Base-by-base conservation (phyloP, 2,797 vertebrate species). In the Australoheros facetus region DNA sequence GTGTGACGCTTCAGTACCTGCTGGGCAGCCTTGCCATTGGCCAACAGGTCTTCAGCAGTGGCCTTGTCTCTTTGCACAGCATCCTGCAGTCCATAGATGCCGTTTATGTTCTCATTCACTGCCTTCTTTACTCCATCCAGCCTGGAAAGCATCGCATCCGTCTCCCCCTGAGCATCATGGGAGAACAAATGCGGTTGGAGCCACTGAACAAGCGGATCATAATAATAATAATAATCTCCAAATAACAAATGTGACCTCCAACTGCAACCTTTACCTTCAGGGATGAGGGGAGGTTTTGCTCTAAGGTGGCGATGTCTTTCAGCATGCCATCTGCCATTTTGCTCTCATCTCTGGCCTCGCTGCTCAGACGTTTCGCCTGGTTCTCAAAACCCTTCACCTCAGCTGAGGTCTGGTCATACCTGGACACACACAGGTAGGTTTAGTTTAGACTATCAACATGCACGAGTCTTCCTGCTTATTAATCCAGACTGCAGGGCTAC, bases 361-460 rank as follows among this genome's bases (percentile, higher is more conserved):
- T 37, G 37, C 87, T 93, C 70, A 94, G 37, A 8, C 57, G 81
- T 79, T 51, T 34, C 0, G 91, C 95, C 78, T 84, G 91, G 11
- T 75, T 86, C 70, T 96, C 92, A 80, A 96, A 21, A 73, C 60
- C 37, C 66, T 91, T 92, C 57, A 94, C 93, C 71, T 71, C 80
- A 8, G 87, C 79, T 0, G 87, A 82, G 6, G 86, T 79, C 42
- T 78, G 42, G 19, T 95, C 91, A 1, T 93, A 95, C 85, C 96
- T 96, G 85, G 69, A 70, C 8, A 59, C 19, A 80, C 28, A 73
- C n/a, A 2, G 17, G 51, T 16, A 1, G 45, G 21, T 16, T 59
- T 11, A 26, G 34, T 28, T 59, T 69, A 51, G 42, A 3, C 64
- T 69, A 54, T 21, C 10, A 21, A 7, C 53, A 54, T 21, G 2